phyloP scores from a whole-genome alignment of 2,888 invertebrate species.

The Drosophila phalerata region DNA sequence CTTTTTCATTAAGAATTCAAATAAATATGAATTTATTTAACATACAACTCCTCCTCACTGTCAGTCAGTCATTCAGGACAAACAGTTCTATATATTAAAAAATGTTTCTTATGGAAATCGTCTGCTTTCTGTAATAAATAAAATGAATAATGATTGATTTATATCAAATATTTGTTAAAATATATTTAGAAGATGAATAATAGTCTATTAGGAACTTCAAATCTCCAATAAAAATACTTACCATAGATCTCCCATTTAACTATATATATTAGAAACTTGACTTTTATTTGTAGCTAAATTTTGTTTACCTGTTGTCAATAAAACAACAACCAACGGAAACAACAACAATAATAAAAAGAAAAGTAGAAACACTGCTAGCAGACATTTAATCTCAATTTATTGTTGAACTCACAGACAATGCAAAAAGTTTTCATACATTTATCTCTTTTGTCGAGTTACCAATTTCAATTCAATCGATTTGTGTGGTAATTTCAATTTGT shows the following conservation, averaged over 20 bases:
- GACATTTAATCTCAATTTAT: conserved; percentile 65
- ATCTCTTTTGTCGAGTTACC: conserved; percentile 46
- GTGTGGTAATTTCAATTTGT: conserved; percentile 37
- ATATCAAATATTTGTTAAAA: too few relatives aligned
- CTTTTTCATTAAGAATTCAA: too few relatives aligned
- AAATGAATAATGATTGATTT: too few relatives aligned
- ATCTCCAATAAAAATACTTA: too few relatives aligned
- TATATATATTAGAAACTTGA: not conserved
- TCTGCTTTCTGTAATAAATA: too few relatives aligned
- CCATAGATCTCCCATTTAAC: not conserved
- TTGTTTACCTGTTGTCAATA: not conserved
- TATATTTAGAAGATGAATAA: too few relatives aligned
- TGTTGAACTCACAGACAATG: conserved; percentile 54
- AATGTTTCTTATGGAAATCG: too few relatives aligned
- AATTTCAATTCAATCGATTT: conserved; percentile 54
- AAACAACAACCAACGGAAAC: not conserved
- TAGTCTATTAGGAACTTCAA: too few relatives aligned
- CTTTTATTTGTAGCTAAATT: not conserved
- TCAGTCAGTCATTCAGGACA: too few relatives aligned
- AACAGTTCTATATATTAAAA: too few relatives aligned
- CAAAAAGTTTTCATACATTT: conserved; percentile 63
- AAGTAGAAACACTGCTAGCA: conserved; percentile 9
- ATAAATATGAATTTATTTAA: not conserved
- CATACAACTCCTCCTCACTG: too few relatives aligned
- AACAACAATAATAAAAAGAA: conserved; percentile 11